These are phyloP conservation scores for Ciconia stormi DNA, from an alignment of 2,113 vertebrate species.

Conservation along the genomic window DNA sequence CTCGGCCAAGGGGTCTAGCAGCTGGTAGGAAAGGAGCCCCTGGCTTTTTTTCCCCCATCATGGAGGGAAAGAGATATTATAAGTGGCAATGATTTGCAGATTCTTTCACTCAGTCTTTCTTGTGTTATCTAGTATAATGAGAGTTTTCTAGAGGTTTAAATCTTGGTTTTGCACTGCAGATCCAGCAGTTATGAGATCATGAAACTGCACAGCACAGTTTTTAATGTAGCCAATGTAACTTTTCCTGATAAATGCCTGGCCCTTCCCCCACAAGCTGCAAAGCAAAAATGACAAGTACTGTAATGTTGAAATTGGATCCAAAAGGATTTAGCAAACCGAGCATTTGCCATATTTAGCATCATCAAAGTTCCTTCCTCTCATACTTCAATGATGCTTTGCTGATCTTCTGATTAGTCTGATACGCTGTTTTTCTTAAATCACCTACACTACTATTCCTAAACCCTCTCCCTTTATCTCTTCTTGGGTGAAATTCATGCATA, in stretches of 20 bases:
- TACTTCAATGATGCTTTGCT: conserved; percentile 79
- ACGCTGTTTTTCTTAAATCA: conserved; percentile 66
- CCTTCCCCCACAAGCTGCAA: neutral
- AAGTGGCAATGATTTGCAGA: neutral
- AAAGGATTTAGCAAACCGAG: conserved; percentile 84
- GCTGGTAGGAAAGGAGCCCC: neutral
- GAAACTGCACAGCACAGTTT: neutral
- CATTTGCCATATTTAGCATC: conserved; percentile 86
- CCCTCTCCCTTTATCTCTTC: conserved; percentile 31
- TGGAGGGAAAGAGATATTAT: neutral
- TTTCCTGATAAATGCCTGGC: conserved; percentile 41
- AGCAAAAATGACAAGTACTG: conserved; percentile 58
- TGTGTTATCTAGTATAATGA: neutral
- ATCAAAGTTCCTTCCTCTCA: conserved; percentile 85
- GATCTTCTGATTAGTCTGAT: conserved; percentile 86
- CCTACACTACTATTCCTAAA: conserved; percentile 22
- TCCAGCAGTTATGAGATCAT: neutral
- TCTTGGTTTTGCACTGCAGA: neutral
- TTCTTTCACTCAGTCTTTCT: neutral
- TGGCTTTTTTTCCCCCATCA: neutral
- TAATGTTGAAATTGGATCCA: conserved; percentile 81
- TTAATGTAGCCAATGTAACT: conserved; percentile 30
- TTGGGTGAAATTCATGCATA: neutral
- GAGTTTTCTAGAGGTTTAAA: neutral
- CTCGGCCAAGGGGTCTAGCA: neutral